Evolutionary conservation across 2,113 vertebrate genomes (phyloP), one percentile per base, ranked within the genome.

Genomic region (Clarias batrachus): DNA sequence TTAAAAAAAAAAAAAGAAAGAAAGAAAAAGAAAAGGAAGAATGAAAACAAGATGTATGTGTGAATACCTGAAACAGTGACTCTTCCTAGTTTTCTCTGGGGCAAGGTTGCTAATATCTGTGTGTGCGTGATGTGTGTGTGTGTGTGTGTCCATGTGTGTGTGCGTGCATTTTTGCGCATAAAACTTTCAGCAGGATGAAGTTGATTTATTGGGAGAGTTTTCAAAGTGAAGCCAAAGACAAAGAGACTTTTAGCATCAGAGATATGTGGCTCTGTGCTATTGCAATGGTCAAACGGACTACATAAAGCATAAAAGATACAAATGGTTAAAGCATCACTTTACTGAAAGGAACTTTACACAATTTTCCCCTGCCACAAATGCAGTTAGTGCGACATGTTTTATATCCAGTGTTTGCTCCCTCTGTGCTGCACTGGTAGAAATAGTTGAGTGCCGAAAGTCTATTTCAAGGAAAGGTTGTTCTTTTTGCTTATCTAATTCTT

Each of bases 201-300:
- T 37, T 79, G 87, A 91, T 91, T 89, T 86, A 91, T 90, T 89
- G 74, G 41, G 74, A 90, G 59, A 48, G 52, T 87, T 87, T 82
- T 88, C 84, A 86, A 90, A 73, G 37, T 54, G 37, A 66, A 52
- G 82, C 85, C 54, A 66, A 89, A 65, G 73, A 65, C 63, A 71
- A 48, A 48, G 76, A 23, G 6, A 65, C n/a, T 60, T n/a, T 78
- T 66, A 81, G 84, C 21, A 23, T 54, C 80, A 83, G 33, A 33
- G 37, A 21, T 25, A 41, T 33, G 0, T 30, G 59, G 25, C 70
- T 62, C 57, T 85, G 73, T 48, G 14, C 16, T 63, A 63, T 57
- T 23, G 5, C 9, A 30, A 19, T 19, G 70, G 33, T 41, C 71
- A n/a, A 59, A 14, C 52, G 25, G n/a, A 70, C 48, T 33, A 83